phyloP scores from a whole-genome alignment of 1,140 invertebrate species.

The Lamellibrachia luymesi region DNA sequence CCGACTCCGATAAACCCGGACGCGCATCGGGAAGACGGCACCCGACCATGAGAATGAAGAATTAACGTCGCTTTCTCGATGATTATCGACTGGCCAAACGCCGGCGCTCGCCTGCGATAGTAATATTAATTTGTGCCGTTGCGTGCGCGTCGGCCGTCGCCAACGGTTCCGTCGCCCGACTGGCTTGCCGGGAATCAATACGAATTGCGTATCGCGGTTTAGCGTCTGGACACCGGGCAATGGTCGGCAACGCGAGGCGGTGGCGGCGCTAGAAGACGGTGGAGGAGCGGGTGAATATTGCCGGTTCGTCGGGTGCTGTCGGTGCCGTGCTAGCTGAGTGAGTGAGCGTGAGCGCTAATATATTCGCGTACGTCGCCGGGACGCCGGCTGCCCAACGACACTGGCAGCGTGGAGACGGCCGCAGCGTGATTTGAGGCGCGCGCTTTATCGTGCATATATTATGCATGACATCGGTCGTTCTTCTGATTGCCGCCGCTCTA shows the following conservation, averaged over 20 bases:
- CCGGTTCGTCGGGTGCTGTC: neutral
- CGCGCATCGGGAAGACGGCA: neutral
- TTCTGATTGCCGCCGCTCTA: neutral
- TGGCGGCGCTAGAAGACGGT: neutral
- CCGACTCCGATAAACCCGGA: neutral
- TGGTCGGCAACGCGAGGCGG: neutral
- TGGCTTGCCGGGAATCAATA: neutral
- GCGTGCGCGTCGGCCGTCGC: neutral
- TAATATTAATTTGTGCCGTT: constrained; percentile 5
- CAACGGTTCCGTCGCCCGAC: neutral
- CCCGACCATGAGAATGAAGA: neutral
- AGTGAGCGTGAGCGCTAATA: neutral
- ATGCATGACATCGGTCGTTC: neutral
- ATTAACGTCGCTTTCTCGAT: neutral
- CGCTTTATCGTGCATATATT: neutral
- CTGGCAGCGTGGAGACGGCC: neutral
- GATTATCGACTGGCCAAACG: neutral
- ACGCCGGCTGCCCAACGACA: neutral
- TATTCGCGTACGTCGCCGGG: neutral
- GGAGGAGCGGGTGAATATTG: neutral
- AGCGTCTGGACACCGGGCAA: neutral
- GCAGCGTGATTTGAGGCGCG: neutral
- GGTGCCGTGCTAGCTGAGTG: neutral
- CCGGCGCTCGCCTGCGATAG: constrained; percentile 1
- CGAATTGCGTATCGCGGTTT: constrained; percentile 3